Evolutionary conservation across 2,113 vertebrate genomes (phyloP).

Genomic region (Dicerorhinus sumatrensis): DNA sequence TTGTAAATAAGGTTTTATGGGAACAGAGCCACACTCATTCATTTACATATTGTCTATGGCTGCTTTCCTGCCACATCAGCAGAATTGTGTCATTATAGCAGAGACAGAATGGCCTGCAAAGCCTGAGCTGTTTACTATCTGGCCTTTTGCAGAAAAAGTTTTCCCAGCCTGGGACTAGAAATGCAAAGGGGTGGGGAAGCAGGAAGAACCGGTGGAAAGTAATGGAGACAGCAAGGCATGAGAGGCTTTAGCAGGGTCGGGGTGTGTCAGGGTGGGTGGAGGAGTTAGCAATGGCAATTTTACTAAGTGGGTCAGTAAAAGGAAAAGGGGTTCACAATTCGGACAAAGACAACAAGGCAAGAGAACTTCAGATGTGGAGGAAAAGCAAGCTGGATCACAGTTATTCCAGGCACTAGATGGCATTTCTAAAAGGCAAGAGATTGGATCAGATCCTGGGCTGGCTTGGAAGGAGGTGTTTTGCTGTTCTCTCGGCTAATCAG

Average conservation of each 20-base stretch:
- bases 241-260: background rate
- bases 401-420: background rate
- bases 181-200: background rate
- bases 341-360: background rate
- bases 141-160: background rate
- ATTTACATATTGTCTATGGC: background rate
- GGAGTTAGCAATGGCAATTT: background rate
- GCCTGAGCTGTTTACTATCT: background rate
- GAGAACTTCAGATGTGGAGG: background rate
- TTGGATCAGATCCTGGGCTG: background rate
- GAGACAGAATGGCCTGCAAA: background rate
- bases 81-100: background rate
- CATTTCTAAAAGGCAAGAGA: constrained; percentile 15
- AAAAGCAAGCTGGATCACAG: background rate
- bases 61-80: background rate
- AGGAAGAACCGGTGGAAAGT: background rate
- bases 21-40: background rate
- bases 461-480: background rate
- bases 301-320: background rate
- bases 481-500: background rate
- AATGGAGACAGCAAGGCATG: accelerated
- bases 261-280: too few species aligned
- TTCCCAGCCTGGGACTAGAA: background rate
- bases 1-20: background rate
- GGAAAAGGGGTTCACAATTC: background rate